Base-by-base conservation (phyloP, 2,113 vertebrate genomes). In the Gavialis gangeticus region DNA sequence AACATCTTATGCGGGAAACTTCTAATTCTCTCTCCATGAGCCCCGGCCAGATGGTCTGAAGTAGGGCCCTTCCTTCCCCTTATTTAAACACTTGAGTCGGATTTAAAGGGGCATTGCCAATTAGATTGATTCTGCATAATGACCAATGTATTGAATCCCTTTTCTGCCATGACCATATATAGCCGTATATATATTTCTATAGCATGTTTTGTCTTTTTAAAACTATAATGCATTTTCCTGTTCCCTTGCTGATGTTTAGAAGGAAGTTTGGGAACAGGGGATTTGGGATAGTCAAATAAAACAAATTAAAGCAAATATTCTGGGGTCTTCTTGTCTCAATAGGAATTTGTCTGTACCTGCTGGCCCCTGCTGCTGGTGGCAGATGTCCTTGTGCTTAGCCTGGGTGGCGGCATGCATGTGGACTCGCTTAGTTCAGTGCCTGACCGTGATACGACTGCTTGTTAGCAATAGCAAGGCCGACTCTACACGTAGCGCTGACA, bases 291-390 rank as follows among this genome's bases (percentile, higher is more conserved):
- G 62, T 3, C 19, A 22, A 46, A 21, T 28, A n/a, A 21, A 12
- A n/a, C 28, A 79, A 73, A 1, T 46, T 9, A 46, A 46, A 4
- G 28, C 55, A 10, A 1, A 0, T 30, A 56, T 73, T 17, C 78
- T 86, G 24, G 67, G 67, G 71, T 82, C 93, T 80, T 73, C 64
- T 27, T 91, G 88, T 94, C 79, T 63, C 30, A 11, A 19, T 89
- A 59, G 73, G 64, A 83, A 27, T 75, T 0, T 12, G 17, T 73
- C 80, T 0, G 0, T 85, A 27, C 85, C 64, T 0, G 0, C 22
- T 56, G 54, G 63, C 84, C 67, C 85, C 57, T 81, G 82, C 58
- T 63, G 84, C 56, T 5, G 16, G 25, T 64, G 22, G 5, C 59
- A 71, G 87, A 64, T 82, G 80, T 75, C 58, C 80, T 75, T 84